These are phyloP conservation scores for Drosophila truncata DNA, from an alignment of 1,140 invertebrate genomes.

Conservation along the genomic window DNA sequence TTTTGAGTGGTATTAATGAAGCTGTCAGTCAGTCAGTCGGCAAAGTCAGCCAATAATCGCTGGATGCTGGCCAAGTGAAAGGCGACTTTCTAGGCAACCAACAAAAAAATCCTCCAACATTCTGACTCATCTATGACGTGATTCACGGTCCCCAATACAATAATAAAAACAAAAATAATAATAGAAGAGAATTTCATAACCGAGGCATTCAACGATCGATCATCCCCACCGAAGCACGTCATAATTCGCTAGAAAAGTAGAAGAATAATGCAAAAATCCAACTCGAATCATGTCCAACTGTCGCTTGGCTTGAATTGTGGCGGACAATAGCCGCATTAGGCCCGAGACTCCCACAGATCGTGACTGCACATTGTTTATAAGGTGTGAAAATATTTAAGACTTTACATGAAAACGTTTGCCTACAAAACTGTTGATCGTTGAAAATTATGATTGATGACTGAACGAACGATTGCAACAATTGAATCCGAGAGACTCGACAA, in stretches of 20 bases:
- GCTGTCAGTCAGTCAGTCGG: slow-evolving; percentile 68
- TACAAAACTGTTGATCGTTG: slow-evolving; percentile 85
- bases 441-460: slow-evolving; percentile 85
- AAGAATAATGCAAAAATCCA: slow-evolving; percentile 38
- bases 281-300: slow-evolving; percentile 61
- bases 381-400: slow-evolving; percentile 85
- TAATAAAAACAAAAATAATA: background rate
- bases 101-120: slow-evolving; percentile 24
- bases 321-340: slow-evolving; percentile 74
- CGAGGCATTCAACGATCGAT: slow-evolving; percentile 78
- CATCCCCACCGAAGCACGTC: slow-evolving; percentile 61
- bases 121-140: slow-evolving; percentile 66
- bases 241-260: slow-evolving; percentile 80
- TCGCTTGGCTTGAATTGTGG: slow-evolving; percentile 68
- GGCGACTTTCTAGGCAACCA: slow-evolving; percentile 33
- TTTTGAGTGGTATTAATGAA: slow-evolving; percentile 74
- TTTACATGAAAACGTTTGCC: slow-evolving; percentile 79
- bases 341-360: slow-evolving; percentile 58
- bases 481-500: slow-evolving; percentile 39
- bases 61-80: slow-evolving; percentile 50
- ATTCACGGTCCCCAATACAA: slow-evolving; percentile 24
- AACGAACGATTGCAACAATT: slow-evolving; percentile 64
- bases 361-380: slow-evolving; percentile 84
- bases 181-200: slow-evolving; percentile 47
- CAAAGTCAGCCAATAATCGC: slow-evolving; percentile 50